Base-by-base conservation (phyloP, 2,113 vertebrate genomes). In the Cardinalis cardinalis region DNA sequence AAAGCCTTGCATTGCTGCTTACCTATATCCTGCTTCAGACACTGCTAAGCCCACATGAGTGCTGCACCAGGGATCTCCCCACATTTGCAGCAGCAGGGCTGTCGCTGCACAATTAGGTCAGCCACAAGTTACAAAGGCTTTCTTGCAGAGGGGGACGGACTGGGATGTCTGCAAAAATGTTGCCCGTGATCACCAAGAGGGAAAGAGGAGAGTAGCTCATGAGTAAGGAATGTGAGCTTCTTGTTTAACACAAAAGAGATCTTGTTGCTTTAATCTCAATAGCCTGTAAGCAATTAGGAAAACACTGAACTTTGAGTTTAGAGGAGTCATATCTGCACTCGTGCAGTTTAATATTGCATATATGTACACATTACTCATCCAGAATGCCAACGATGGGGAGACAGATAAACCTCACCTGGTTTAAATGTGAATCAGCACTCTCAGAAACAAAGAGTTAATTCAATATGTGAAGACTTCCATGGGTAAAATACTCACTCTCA, bases 201-300 rank as follows among this genome's bases (percentile, higher is more conserved):
- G 44, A 90, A 87, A 90, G 49, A 49, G 51, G 14, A 44, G 53
- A 84, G 43, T 73, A 95, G 68, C 88, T 96, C 95, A 96, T 95
- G 84, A 85, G 75, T n/a, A 90, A 96, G 95, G 94, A 96, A 96
- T 96, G 95, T 19, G 56, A 93, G 81, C 58, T 96, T 81, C 95
- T 95, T 94, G 93, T 94, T 93, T 51, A 92, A 95, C 84, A 96
- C 94, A 96, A 95, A 95, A 90, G 92, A 86, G 69, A 96, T 90
- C 89, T 95, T 94, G 95, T 95, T 12, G 4, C 82, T 95, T 89
- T 95, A 80, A 96, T 95, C 71, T 93, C 92, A 92, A 69, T 77
- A 92, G 78, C 69, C 93, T 93, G 90, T 69, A 93, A 94, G 90
- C 74, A 95, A 95, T 96, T 93, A 95, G 88, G 95, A 81, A 84